Percentiles rank a stretch among this genome's conserved stretches.
phyloP scores from a whole-genome alignment of 1,140 invertebrate genomes.

The Lepidurus arcticus region DNA sequence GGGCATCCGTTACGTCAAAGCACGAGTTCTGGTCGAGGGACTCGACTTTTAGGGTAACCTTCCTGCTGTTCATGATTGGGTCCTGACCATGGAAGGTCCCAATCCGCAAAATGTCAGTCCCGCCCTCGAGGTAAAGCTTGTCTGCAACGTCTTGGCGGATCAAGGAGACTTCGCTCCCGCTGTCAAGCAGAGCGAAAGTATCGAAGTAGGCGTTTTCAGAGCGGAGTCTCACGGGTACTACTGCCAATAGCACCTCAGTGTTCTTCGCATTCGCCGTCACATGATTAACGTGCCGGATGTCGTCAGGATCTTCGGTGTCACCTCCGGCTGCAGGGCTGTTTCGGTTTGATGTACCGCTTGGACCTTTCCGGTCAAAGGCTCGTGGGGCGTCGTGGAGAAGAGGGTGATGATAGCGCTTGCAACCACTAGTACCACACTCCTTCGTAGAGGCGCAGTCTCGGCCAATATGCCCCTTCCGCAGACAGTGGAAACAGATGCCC shows the following conservation, averaged over 20 bases:
- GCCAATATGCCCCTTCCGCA: neutral
- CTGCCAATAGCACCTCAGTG: neutral
- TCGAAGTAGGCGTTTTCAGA: neutral
- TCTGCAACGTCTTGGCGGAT: neutral
- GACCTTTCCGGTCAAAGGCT: neutral
- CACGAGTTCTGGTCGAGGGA: neutral
- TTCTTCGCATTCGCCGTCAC: neutral
- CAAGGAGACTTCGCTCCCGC: slow-evolving; percentile 22
- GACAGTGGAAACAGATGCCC: neutral
- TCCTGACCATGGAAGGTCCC: slow-evolving; percentile 28
- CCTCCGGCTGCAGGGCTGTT: neutral
- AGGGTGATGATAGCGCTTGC: neutral
- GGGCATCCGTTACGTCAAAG: too few species aligned
- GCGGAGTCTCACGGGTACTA: neutral
- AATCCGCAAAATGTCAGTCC: neutral
- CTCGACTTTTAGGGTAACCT: neutral
- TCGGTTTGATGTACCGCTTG: neutral
- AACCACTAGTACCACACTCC: neutral
- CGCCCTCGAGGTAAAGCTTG: neutral
- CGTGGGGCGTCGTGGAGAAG: neutral
- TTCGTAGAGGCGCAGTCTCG: neutral
- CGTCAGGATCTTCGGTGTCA: neutral
- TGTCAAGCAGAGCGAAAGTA: slow-evolving; percentile 23
- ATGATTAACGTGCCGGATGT: neutral
- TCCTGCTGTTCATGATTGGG: neutral